These are phyloP conservation scores for Laticauda colubrina DNA, from an alignment of 2,113 vertebrate genomes.

Conservation along the genomic window DNA sequence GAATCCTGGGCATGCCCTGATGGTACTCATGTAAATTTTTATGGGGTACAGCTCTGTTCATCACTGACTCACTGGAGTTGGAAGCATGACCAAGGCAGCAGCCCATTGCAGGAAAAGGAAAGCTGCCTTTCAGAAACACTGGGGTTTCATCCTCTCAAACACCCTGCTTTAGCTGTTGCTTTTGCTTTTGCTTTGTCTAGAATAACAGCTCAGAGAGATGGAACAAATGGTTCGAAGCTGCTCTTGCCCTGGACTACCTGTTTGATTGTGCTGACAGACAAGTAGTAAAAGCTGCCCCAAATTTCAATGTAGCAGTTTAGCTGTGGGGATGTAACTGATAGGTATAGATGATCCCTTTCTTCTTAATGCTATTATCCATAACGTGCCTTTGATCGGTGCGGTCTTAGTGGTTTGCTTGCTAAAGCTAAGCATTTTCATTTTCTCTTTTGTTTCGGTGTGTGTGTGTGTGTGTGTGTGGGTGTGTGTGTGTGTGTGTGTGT, in stretches of 20 bases:
- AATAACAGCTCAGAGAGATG: neutral
- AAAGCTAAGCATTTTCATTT: constrained; percentile 52
- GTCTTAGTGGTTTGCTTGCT: constrained; percentile 12
- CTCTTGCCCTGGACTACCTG: neutral
- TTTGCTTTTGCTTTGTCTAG: constrained; percentile 15
- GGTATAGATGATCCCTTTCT: neutral
- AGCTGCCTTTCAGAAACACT: neutral
- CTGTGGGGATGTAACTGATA: neutral
- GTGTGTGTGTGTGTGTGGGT: no score
- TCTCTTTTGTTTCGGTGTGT: constrained; percentile 39
- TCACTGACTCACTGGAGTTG: neutral
- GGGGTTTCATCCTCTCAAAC: neutral
- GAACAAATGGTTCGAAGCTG: neutral
- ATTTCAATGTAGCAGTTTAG: no score
- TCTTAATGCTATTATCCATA: neutral
- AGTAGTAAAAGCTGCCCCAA: neutral
- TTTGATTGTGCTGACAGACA: neutral
- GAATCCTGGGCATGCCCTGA: neutral
- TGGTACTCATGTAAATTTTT: neutral
- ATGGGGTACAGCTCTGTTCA: neutral
- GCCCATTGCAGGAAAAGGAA: neutral
- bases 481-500: no score
- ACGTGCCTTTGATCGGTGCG: neutral
- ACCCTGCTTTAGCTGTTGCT: constrained; percentile 22
- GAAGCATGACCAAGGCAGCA: neutral